phyloP scores from a whole-genome alignment of 2,797 vertebrate genomes.

The Eospalax fontanierii region DNA sequence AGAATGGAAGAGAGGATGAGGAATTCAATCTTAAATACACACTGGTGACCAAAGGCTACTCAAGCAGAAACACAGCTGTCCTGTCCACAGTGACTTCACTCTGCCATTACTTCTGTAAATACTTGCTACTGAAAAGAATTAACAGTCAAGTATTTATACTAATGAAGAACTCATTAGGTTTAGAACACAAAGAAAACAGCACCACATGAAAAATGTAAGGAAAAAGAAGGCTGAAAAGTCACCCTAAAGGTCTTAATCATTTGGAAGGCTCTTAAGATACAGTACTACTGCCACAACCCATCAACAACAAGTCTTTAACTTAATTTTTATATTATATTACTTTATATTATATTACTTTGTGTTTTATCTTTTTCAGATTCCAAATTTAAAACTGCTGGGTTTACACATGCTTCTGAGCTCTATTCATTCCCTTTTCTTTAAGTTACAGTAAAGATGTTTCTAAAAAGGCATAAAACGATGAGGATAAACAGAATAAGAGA shows the following conservation, averaged over 20 bases:
- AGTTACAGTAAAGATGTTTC: neutral
- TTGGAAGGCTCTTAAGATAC: neutral
- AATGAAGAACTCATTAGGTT: neutral
- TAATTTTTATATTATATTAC: neutral
- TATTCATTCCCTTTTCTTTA: neutral
- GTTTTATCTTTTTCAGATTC: neutral
- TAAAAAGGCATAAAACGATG: conserved; percentile 5
- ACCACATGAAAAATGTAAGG: neutral
- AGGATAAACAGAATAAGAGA: neutral
- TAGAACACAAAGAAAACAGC: neutral
- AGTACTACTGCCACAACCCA: neutral
- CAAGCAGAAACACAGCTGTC: neutral
- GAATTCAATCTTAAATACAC: neutral
- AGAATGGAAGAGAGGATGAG: neutral
- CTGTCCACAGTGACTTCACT: neutral
- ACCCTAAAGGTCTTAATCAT: neutral
- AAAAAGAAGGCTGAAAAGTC: neutral
- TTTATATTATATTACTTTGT: neutral
- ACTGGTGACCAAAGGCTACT: neutral
- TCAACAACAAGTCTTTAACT: neutral
- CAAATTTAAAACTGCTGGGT: neutral
- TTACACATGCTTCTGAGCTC: neutral
- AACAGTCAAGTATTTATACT: neutral
- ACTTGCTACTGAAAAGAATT: neutral
- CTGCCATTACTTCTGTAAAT: neutral